These are phyloP conservation scores for Ceyx erithaca DNA, from an alignment of 2,797 vertebrate genomes.

Conservation along the genomic window DNA sequence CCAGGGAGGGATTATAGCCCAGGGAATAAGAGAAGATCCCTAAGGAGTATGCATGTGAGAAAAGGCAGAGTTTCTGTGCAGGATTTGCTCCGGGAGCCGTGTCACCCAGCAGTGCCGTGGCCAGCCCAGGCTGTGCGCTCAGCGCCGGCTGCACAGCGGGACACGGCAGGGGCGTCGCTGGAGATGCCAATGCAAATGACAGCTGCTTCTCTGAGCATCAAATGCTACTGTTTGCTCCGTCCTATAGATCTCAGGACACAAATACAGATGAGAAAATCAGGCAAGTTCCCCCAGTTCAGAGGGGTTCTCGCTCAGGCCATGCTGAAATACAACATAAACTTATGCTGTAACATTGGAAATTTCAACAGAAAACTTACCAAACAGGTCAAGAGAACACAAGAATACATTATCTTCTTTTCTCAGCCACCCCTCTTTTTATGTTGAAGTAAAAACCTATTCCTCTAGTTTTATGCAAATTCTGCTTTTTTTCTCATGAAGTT, in stretches of 20 bases:
- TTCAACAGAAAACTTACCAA: not conserved
- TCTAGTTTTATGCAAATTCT: not conserved
- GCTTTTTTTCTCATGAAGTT: not conserved
- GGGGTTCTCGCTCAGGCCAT: not conserved
- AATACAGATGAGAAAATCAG: not conserved
- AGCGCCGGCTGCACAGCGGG: fast-evolving
- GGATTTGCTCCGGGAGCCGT: not conserved
- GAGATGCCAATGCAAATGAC: not conserved
- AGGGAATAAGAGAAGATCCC: conserved; percentile 11
- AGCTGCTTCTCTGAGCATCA: not conserved
- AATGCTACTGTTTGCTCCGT: not conserved
- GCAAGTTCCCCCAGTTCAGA: conserved; percentile 29
- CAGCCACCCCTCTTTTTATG: not conserved
- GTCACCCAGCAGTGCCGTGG: not conserved
- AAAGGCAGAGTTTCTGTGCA: not conserved
- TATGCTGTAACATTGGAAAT: not conserved
- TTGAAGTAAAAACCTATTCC: not conserved
- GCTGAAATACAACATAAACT: not conserved
- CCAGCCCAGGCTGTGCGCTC: not conserved
- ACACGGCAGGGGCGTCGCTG: fast-evolving
- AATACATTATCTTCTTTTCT: not conserved
- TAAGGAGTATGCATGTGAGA: not conserved
- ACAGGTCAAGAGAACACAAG: not conserved
- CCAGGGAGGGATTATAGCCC: conserved; percentile 23
- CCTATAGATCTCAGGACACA: not conserved